Conservation (phyloP, 2,113 vertebrate genomes). For the Datnioides undecimradiatus region DNA sequence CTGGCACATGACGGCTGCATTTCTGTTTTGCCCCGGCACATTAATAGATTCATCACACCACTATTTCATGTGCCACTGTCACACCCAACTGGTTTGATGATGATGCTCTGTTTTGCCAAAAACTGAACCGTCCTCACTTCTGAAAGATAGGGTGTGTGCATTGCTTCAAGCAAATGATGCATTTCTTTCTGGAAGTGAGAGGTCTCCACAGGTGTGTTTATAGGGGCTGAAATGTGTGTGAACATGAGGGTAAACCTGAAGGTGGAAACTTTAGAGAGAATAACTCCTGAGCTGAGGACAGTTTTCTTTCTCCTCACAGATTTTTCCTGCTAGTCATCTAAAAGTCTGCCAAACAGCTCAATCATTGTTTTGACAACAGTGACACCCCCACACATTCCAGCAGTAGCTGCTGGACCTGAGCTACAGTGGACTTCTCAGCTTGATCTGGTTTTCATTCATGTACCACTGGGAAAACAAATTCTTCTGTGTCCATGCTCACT, state of each 20-base stretch:
- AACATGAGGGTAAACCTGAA: conserved; percentile 20
- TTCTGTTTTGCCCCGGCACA: background rate
- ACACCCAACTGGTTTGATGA: background rate
- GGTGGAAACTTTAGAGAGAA: background rate
- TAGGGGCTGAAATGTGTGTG: conserved; percentile 16
- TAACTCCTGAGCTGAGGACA: background rate
- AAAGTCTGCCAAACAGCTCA: conserved; percentile 63
- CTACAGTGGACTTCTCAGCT: conserved; percentile 5
- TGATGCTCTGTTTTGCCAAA: conserved; percentile 44
- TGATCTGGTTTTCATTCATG: conserved; percentile 34
- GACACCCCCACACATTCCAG: conserved; percentile 65
- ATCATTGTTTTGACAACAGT: conserved; percentile 74
- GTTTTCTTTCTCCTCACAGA: conserved; percentile 24
- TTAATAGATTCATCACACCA: conserved; percentile 6
- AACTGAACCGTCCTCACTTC: background rate
- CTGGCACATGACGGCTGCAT: background rate
- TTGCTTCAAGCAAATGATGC: conserved; percentile 20
- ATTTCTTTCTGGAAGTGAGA: background rate
- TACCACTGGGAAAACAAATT: conserved; percentile 4
- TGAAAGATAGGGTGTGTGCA: background rate
- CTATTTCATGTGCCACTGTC: background rate
- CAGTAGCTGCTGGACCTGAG: conserved; percentile 19
- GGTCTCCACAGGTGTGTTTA: conserved; percentile 10
- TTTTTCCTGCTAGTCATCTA: conserved; percentile 32
- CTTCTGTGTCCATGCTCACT: background rate